These are phyloP conservation scores for Battus philenor DNA, from an alignment of 1,140 invertebrate species.

Conservation along the genomic window DNA sequence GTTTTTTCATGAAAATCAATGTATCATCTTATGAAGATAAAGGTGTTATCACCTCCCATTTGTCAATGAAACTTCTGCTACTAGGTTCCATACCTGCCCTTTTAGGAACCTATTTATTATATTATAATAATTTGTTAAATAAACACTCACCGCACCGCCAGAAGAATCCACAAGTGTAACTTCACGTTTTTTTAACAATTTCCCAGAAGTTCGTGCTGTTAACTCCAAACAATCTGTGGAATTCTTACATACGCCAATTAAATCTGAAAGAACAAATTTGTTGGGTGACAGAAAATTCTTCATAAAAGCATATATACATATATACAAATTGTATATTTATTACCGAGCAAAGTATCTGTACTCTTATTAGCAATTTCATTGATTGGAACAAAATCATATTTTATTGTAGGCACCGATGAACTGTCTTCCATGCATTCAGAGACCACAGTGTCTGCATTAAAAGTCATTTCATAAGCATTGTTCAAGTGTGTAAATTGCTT, in stretches of 20 bases:
- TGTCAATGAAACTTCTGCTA: too few species aligned
- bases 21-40: too few species aligned
- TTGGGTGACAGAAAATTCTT: too few species aligned
- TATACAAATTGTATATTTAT: constrained; percentile 15
- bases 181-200: constrained; percentile 93
- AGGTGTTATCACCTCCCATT: too few species aligned
- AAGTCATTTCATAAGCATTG: constrained; percentile 97
- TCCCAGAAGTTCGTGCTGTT: constrained; percentile 83
- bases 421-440: constrained; percentile 81
- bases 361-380: constrained; percentile 82
- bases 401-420: constrained; percentile 83
- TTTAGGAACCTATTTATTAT: too few species aligned
- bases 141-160: constrained; percentile 81
- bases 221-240: constrained; percentile 84
- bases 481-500: constrained; percentile 90
- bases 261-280: constrained; percentile 81
- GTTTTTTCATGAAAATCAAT: too few species aligned
- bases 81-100: too few species aligned
- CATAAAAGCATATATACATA: neutral
- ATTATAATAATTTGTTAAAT: too few species aligned
- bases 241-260: constrained; percentile 92
- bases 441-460: constrained; percentile 88
- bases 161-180: constrained; percentile 91
- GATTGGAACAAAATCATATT: constrained; percentile 90
- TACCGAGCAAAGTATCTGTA: constrained; percentile 84